phyloP scores from a whole-genome alignment of 2,113 vertebrate genomes.

The Brachionichthys hirsutus region DNA sequence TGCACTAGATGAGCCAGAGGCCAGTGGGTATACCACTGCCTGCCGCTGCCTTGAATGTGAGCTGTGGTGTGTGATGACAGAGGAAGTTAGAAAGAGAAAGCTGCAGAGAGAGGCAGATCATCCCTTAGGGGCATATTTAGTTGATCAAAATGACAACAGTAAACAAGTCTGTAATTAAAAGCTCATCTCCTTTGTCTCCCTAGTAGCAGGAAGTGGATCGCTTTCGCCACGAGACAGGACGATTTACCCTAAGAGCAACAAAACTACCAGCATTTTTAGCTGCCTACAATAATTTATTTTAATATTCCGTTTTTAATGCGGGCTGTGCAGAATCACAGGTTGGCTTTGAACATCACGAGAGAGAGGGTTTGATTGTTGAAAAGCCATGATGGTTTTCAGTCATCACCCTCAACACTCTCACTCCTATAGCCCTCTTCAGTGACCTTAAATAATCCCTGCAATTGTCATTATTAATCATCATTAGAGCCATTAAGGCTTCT shows the following conservation, averaged over 20 bases:
- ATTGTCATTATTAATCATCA: conserved; percentile 27
- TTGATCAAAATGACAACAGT: conserved; percentile 69
- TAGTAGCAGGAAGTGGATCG: conserved; percentile 54
- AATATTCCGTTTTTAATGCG: conserved; percentile 4
- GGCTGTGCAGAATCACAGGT: neutral
- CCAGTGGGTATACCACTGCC: neutral
- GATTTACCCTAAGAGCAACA: conserved; percentile 34
- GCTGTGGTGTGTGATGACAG: conserved; percentile 48
- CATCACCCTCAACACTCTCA: neutral
- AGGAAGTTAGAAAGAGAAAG: conserved; percentile 24
- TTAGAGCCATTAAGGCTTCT: conserved; percentile 18
- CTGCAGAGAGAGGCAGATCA: conserved; percentile 11
- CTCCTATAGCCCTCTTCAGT: neutral
- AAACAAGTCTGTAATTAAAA: conserved; percentile 74
- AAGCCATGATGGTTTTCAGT: no score
- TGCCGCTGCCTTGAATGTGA: conserved; percentile 23
- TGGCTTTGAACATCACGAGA: neutral
- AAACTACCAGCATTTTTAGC: conserved; percentile 25
- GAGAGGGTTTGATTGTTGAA: neutral
- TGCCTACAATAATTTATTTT: conserved; percentile 8
- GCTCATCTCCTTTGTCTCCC: conserved; percentile 56
- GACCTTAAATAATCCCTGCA: conserved; percentile 14
- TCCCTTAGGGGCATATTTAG: conserved; percentile 54
- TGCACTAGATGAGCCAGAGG: conserved; percentile 15
- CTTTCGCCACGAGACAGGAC: conserved; percentile 40